Conservation (phyloP, 1,140 invertebrate species). For the Aradophagus sp. region DNA sequence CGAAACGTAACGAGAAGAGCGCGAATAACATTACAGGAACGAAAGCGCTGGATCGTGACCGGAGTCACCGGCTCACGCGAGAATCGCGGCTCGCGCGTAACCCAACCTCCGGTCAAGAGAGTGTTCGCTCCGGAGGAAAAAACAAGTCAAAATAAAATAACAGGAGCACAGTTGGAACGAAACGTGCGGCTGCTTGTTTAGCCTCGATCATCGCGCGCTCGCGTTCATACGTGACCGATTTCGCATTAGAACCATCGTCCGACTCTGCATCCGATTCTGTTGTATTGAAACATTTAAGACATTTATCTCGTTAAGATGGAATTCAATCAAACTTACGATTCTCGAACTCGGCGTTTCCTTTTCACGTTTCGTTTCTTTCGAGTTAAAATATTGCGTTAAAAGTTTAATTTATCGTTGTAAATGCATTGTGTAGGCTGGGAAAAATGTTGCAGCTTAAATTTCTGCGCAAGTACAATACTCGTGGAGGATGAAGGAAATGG, state of each 20-base stretch:
- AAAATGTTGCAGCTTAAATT: too few relatives aligned
- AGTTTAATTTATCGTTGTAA: too few relatives aligned
- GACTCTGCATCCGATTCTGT: constrained; percentile 1
- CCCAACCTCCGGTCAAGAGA: constrained; percentile 27
- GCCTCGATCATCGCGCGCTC: constrained; percentile 21
- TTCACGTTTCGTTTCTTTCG: too few relatives aligned
- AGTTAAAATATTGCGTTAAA: too few relatives aligned
- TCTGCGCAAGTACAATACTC: too few relatives aligned
- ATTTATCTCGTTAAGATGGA: constrained; percentile 8
- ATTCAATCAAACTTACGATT: constrained; percentile 4
- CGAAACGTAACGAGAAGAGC: constrained; percentile 52
- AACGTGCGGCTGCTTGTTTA: constrained; percentile 42
- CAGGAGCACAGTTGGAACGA: constrained; percentile 17
- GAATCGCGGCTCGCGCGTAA: constrained; percentile 45
- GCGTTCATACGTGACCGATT: constrained; percentile 50
- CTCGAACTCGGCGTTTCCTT: too few relatives aligned
- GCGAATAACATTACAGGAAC: constrained; percentile 54
- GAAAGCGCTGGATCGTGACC: constrained; percentile 53
- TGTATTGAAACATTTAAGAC: constrained; percentile 12
- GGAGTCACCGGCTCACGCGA: constrained; percentile 50
- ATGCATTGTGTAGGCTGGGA: too few relatives aligned
- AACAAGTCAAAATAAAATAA: constrained; percentile 19
- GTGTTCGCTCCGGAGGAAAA: constrained; percentile 9
- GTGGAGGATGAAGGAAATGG: too few relatives aligned
- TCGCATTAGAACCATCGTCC: constrained; percentile 3